These are phyloP conservation scores for Porites evermanni DNA, from an alignment of 92 coral and sea anemone species.

Conservation along the genomic window DNA sequence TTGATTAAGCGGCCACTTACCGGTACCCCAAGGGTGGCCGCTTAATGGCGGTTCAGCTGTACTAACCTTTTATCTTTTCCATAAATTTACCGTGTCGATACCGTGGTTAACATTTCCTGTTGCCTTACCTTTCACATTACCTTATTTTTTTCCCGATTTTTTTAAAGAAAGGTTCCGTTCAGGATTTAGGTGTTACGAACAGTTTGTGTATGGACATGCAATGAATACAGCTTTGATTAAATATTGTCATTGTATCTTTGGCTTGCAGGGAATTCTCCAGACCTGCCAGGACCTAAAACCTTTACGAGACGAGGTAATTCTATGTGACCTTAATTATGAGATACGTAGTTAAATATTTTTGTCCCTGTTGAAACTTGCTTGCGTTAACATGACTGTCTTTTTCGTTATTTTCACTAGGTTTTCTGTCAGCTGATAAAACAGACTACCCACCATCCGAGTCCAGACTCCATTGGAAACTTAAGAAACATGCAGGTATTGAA, in stretches of 20 bases:
- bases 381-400: background rate
- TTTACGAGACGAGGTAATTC: conserved; percentile 89
- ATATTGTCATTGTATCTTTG: background rate
- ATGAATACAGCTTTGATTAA: background rate
- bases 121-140: no score
- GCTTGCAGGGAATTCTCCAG: conserved; percentile 91
- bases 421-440: conserved; percentile 96
- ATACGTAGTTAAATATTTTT: background rate
- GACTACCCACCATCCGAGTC: conserved; percentile 88
- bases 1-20: no score
- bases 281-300: conserved; percentile 98
- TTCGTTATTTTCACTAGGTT: conserved; percentile 61
- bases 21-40: no score
- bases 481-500: conserved; percentile 91
- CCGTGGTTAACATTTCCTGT: no score
- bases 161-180: no score
- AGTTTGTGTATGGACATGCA: background rate
- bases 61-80: no score
- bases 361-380: background rate
- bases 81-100: no score
- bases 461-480: conserved; percentile 93
- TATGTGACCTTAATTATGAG: background rate
- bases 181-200: no score
- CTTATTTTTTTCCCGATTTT: no score
- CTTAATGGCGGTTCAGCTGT: no score